Evolutionary conservation across 2,797 vertebrate genomes (phyloP), one percentile per base, ranked within the genome.

Genomic region (Silurus aristotelis): DNA sequence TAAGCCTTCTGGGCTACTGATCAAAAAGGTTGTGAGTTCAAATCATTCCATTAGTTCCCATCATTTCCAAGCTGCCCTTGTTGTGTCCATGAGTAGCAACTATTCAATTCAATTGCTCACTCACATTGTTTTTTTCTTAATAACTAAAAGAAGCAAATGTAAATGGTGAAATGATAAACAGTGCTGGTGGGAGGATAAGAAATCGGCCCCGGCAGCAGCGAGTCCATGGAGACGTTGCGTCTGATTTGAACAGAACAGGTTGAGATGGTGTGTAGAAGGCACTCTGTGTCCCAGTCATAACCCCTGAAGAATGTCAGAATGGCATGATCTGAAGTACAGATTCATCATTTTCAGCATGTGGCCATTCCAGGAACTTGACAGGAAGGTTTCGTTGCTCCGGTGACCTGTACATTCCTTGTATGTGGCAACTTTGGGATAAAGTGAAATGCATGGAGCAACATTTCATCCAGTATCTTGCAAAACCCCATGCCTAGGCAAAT

Each of bases 321-420:
- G 56, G 19, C 76, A 78, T 43, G 19, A 61, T 25, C 48, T 20
- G 27, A 78, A 60, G 5, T 19, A 56, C 55, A 56, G n/a, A 56
- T 76, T 55, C 10, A 73, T 73, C 71, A 76, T 76, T 58, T 60
- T 14, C 25, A 60, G 25, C 55, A 80, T 64, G 60, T 78, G 58
- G 22, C 10, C 19, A 7, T 78, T 78, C 31, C 27, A 60, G 58
- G 56, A 43, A 22, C 31, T 61, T 22, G 27, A 78, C 56, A 61
- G 31, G 27, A 61, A 38, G 20, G 5, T 61, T 60, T 38, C 27
- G 46, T 14, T 77, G 25, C 56, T 56, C 25, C 25, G 27, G n/a
- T 76, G 52, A 27, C 72, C 52, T 27, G 48, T 9, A 56, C 8
- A 27, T 56, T 56, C 72, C 52, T 60, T 58, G 52, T 20, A 20